Percentiles rank a stretch among this genome's conserved stretches.
Evolutionary conservation across 2,888 invertebrate species (phyloP).

Genomic region (Rhaphigaster nebulosa): DNA sequence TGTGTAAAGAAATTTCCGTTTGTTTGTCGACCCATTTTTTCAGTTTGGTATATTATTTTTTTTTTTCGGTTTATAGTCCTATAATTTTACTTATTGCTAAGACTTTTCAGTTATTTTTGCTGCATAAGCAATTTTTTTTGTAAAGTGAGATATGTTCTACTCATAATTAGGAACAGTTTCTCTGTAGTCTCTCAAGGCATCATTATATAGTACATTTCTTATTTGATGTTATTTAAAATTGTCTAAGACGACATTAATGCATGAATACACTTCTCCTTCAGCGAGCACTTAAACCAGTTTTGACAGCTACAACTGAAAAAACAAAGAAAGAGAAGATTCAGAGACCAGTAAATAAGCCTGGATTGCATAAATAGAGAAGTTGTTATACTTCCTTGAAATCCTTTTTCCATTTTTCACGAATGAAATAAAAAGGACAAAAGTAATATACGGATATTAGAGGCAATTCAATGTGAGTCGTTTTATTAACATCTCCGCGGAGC

Average conservation of each 20-base stretch:
- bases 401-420: not conserved
- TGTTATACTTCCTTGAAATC: constrained; percentile 1
- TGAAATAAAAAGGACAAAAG: constrained; percentile 33
- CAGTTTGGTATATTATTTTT: too few relatives aligned
- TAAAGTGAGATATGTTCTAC: too few relatives aligned
- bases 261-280: constrained; percentile 10
- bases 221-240: not conserved
- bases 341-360: constrained; percentile 5
- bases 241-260: not conserved
- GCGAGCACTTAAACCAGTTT: constrained; percentile 16
- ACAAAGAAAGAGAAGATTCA: not conserved
- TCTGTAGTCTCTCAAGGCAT: too few relatives aligned
- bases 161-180: too few relatives aligned
- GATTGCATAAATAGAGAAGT: not conserved
- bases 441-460: constrained; percentile 23
- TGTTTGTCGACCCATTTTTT: too few relatives aligned
- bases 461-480: not conserved
- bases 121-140: too few relatives aligned
- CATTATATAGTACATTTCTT: too few relatives aligned
- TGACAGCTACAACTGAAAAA: constrained; percentile 29
- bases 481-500: not conserved
- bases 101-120: too few relatives aligned
- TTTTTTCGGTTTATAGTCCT: too few relatives aligned
- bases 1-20: too few relatives aligned
- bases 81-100: too few relatives aligned